Percentiles rank a stretch among this genome's conserved stretches.
Evolutionary conservation across 2,113 vertebrate species (phyloP).

Genomic region (Bubalus kerabau): DNA sequence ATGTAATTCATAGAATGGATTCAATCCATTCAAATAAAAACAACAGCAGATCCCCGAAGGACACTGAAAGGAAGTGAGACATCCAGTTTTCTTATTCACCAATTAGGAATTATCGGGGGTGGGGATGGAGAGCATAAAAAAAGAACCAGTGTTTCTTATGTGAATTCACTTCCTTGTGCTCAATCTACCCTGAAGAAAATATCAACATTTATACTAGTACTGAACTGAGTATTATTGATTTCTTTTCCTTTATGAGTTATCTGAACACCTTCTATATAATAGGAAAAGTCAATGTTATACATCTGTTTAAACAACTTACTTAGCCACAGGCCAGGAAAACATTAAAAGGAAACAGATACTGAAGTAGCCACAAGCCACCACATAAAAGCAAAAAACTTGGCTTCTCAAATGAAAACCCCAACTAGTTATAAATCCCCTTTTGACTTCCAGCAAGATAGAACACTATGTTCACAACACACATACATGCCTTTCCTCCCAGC

Average conservation of each 20-base stretch:
- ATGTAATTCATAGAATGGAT: background rate
- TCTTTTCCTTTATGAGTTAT: slow-evolving; percentile 26
- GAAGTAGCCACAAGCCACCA: background rate
- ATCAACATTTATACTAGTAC: background rate
- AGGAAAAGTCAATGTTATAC: background rate
- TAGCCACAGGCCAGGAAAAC: background rate
- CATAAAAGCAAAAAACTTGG: background rate
- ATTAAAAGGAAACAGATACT: background rate
- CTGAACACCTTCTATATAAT: background rate
- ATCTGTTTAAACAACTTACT: background rate
- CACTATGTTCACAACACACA: background rate
- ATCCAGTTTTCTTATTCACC: background rate
- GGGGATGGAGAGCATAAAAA: background rate
- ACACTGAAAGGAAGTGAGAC: background rate
- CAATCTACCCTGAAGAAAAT: background rate
- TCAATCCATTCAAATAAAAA: background rate
- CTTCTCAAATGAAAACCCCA: slow-evolving; percentile 22
- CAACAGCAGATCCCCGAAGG: background rate
- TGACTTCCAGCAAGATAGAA: background rate
- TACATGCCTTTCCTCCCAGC: background rate
- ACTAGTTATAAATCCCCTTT: background rate
- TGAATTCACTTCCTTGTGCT: background rate
- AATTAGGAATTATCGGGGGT: background rate
- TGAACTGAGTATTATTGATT: background rate
- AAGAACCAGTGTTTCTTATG: background rate